Evolutionary conservation across 35 echinoderm and acorn worm species (phyloP).

Genomic region (Ophioderma brevispina): DNA sequence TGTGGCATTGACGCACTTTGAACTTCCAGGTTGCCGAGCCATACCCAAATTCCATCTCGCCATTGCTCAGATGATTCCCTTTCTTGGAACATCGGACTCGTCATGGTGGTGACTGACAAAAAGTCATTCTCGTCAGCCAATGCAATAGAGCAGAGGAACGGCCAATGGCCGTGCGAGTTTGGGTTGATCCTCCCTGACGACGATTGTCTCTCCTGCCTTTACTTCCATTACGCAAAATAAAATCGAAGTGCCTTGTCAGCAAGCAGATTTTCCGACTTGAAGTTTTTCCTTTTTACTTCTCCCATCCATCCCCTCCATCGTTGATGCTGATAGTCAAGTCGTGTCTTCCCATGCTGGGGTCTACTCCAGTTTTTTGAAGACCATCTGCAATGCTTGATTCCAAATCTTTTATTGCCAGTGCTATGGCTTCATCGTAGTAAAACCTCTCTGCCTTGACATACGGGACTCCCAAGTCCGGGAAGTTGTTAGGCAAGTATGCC

Average conservation of each 20-base stretch:
- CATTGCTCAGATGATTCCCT: neutral
- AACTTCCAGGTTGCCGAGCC: neutral
- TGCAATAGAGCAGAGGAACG: neutral
- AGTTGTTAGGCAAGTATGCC: neutral
- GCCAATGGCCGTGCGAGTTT: too few species aligned
- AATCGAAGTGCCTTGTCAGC: neutral
- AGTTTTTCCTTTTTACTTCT: neutral
- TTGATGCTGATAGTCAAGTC: neutral
- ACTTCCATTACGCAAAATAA: neutral
- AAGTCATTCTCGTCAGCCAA: neutral
- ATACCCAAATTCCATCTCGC: neutral
- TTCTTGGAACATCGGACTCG: neutral
- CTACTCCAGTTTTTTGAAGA: neutral
- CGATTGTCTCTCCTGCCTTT: too few species aligned
- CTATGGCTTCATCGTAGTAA: neutral
- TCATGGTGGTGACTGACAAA: neutral
- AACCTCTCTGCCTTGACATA: neutral
- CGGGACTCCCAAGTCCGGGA: neutral
- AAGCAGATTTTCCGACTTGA: neutral
- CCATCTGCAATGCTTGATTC: neutral
- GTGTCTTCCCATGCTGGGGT: neutral
- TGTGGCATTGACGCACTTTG: neutral
- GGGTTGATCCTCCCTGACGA: too few species aligned
- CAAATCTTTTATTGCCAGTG: neutral
- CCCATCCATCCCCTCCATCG: neutral